Percentiles rank a stretch among this genome's conserved stretches.
Conservation (phyloP, 2,113 vertebrate genomes). For the Microcebus tavaratra region DNA sequence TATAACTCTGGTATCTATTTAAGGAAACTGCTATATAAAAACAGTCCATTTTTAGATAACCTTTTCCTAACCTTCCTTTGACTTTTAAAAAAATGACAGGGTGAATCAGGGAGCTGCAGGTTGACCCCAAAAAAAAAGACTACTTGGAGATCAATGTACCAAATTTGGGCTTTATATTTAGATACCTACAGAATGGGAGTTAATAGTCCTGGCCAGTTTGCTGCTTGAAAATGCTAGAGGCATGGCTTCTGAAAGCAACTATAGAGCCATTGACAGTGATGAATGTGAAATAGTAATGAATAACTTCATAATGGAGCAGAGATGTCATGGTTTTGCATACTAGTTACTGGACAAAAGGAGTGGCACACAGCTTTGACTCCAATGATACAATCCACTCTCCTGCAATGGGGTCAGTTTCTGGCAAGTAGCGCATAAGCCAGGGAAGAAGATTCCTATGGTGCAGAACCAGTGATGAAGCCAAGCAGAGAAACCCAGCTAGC, state of each 20-base stretch:
- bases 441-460: not conserved
- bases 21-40: not conserved
- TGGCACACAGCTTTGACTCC: not conserved
- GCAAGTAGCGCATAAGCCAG: not conserved
- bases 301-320: conserved; percentile 1
- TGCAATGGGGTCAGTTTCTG: not conserved
- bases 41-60: not conserved
- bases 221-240: conserved; percentile 21
- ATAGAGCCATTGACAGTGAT: conserved; percentile 26
- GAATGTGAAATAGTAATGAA: conserved; percentile 50
- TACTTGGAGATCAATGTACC: not conserved
- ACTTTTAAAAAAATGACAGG: not conserved
- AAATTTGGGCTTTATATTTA: not conserved
- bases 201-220: not conserved
- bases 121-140: conserved; percentile 11
- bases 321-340: not conserved
- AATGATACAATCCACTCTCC: not conserved
- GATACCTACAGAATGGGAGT: not conserved
- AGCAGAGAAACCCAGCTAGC: not conserved
- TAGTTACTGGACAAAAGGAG: not conserved
- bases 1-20: not conserved
- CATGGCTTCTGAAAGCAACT: not conserved
- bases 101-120: not conserved
- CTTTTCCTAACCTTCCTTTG: not conserved
- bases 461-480: not conserved